Evolutionary conservation across 2,113 vertebrate species (phyloP), one percentile per base, ranked within the genome.

Genomic region (Tetrax tetrax): DNA sequence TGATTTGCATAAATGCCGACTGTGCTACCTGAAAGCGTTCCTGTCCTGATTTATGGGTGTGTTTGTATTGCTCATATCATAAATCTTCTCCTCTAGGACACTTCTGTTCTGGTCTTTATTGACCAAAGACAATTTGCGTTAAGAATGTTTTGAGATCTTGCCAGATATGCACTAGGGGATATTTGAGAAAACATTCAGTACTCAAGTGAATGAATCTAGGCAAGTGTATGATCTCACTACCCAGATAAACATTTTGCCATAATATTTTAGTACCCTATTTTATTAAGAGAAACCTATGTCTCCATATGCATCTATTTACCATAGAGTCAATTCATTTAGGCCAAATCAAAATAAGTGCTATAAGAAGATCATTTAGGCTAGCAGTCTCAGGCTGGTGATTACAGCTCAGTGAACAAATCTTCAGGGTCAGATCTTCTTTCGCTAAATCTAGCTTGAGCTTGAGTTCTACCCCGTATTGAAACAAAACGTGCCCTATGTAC

Each of bases 41-140:
- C 95, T 93, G 72, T 87, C 70, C 96, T 99, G 98, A 99, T 99
- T 99, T 99, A 99, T 97, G 96, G 96, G 93, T 95, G 94, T 98
- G 97, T 98, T 98, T 98, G 95, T 93, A 98, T 96, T 95, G 90
- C 98, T 98, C 93, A 96, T 97, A 96, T 97, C 97, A 98, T 99
- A 99, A 99, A 99, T 99, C 98, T 98, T 98, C 98, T 97, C 96
- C 97, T 97, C 87, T 80, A 97, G 98, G 98, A 99, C 98, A 97
- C 97, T 98, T 98, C 98, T 97, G 95, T 97, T 97, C 98, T 98
- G 98, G 98, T 98, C 98, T 98, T 98, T 99, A 98, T 99, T 98
- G 98, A 98, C 98, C 98, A 98, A 98, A 98, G 97, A 98, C 98
- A 98, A 98, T 98, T 98, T 98, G 98, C 78, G 96, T 98, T 99